Evolutionary conservation across 2,888 invertebrate species (phyloP), one percentile per base, ranked within the genome.

Genomic region (Melieria crassipennis): DNA sequence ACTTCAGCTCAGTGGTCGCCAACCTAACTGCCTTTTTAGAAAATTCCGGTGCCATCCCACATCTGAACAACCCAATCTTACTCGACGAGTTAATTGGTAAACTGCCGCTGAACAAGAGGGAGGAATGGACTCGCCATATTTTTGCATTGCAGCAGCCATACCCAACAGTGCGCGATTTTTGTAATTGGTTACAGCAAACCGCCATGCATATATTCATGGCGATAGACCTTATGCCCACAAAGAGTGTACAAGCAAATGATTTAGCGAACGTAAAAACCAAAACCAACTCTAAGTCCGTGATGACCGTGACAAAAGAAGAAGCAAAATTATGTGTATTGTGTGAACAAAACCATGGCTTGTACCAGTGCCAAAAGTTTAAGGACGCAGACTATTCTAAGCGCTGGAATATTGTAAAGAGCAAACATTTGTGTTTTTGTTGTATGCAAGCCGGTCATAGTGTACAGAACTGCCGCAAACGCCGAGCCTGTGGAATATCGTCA

Each of bases 1-100:
- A 71, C n/a, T 75, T 73, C 10, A 73, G 77, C 55, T 69, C 72
- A 9, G 71, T 71, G 70, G 71, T 65, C n/a, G 64, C 68, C 5
- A 75, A 76, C 60, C 52, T 76, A 1, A 68, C 71, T 0, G 56
- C 66, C 30, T 75, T 75, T 64, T 65, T 76, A 7, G 42, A 62
- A 48, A 72, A 68, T 30, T 65, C 69, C 7, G 69, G 69, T 30
- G 73, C 73, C 10, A 45, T 61, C 13, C 63, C 69, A n/a, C 69
- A 73, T 58, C 11, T 73, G 2, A 55, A 13, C 13, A 70, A 72
- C 48, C 68, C 57, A n/a, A 75, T 71, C n/a, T 67, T 69, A 4
- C 11, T 75, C 6, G 72, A 72, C 5, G 65, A 72, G 30, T 52
- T 69, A 10, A 45, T 72, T 7, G 48, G 63, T 11, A 50, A 50